Evolutionary conservation across 2,797 vertebrate genomes (phyloP).

Genomic region (Clarias pachynema): DNA sequence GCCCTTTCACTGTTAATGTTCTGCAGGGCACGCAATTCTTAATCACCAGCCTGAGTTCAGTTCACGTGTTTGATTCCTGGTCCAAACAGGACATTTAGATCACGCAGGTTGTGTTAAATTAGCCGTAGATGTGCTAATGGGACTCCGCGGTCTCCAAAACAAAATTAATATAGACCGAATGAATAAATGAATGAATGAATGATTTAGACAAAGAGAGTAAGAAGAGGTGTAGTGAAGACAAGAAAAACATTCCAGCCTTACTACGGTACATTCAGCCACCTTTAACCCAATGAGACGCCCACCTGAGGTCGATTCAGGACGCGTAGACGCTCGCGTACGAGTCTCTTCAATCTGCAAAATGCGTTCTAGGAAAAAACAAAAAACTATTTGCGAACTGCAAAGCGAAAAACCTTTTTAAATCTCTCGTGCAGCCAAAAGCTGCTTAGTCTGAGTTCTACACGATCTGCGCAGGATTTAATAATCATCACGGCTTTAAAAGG

Average conservation of each 20-base stretch:
- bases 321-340: neutral
- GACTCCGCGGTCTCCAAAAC: neutral
- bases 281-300: neutral
- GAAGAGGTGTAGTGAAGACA: neutral
- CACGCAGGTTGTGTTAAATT: neutral
- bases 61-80: neutral
- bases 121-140: neutral
- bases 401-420: neutral
- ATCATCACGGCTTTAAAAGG: slow-evolving; percentile 4
- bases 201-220: neutral
- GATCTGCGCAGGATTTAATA: neutral
- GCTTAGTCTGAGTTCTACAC: neutral
- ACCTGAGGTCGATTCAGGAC: neutral
- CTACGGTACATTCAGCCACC: neutral
- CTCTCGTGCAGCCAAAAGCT: neutral
- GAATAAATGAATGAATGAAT: neutral
- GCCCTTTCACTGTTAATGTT: neutral
- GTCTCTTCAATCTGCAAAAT: neutral
- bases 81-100: no score
- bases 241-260: neutral
- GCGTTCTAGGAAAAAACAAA: neutral
- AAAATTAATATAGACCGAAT: neutral
- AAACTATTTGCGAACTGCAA: neutral
- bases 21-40: neutral
- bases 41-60: neutral